Evolutionary conservation across 2,113 vertebrate genomes (phyloP), one percentile per base, ranked within the genome.

Genomic region (Pterocles orientalis): DNA sequence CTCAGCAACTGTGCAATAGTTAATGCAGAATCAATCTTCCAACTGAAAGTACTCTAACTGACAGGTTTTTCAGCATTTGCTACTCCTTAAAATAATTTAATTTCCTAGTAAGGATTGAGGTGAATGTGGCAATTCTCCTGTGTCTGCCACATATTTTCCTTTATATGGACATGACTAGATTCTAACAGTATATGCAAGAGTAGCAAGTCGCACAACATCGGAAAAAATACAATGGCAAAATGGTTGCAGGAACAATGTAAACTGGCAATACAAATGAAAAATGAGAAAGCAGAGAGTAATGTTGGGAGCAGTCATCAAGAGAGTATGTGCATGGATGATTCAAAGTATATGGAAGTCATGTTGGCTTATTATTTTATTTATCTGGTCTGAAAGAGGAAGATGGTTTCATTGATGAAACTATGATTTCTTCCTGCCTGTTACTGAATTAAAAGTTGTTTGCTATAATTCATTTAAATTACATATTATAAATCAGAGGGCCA

Each of bases 271-370:
- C 19, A 41, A 54, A 78, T 31, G 2, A 82, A 29, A 76, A 53
- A 36, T n/a, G 6, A 72, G 50, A 62, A 80, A 54, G 17, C 53
- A 78, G 19, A 68, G 14, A 66, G 18, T 18, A 25, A 24, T 93
- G 31, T 18, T 11, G 58, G 20, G 41, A 81, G 21, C 25, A 71
- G 47, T 31, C 13, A 29, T 29, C 17, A 53, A 24, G 29, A 61
- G 0, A 66, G 6, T 33, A 10, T 0, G 2, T 50, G 10, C 7
- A n/a, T n/a, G 18, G 47, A 14, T 60, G 9, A 5, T 65, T 89
- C 61, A 57, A 79, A 88, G 13, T 48, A 54, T 18, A 50, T 17
- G 10, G 18, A 92, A 7, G 41, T 78, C 24, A 51, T 26, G 3
- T 29, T 90, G 14, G 3, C 18, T 93, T 65, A 79, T 28, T 72